These are phyloP conservation scores for Diogma glabrata DNA, from an alignment of 2,888 invertebrate genomes.

Conservation along the genomic window DNA sequence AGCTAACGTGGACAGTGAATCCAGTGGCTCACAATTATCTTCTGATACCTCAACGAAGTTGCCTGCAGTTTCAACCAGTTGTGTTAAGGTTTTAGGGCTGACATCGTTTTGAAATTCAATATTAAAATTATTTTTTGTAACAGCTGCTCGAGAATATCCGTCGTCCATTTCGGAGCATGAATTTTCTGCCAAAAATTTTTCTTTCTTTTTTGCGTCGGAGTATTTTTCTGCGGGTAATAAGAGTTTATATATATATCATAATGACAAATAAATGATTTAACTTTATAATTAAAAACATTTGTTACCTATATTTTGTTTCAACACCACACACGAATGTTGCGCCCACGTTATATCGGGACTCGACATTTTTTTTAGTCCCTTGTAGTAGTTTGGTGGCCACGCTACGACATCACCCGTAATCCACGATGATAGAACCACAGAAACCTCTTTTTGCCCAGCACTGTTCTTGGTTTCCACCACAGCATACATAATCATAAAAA, in stretches of 20 bases:
- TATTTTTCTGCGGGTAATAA: neutral
- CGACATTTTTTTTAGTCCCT: neutral
- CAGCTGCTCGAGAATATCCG: neutral
- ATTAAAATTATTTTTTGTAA: neutral
- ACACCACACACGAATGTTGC: neutral
- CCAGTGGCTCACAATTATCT: too few species aligned
- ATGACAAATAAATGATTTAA: too few species aligned
- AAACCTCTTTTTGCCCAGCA: neutral
- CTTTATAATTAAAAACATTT: too few species aligned
- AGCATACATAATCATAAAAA: neutral
- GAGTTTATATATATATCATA: neutral
- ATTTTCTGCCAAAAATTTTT: neutral
- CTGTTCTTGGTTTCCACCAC: neutral
- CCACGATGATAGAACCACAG: neutral
- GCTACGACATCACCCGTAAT: neutral
- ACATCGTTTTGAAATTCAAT: neutral
- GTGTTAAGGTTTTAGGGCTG: too few species aligned
- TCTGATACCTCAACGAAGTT: too few species aligned
- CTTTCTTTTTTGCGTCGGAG: neutral
- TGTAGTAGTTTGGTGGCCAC: slow-evolving; percentile 1
- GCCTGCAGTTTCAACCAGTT: too few species aligned
- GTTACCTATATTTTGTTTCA: neutral
- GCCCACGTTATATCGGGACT: neutral
- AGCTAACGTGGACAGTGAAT: too few species aligned
- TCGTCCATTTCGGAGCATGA: neutral